Percentiles rank a stretch among this genome's conserved stretches.
phyloP scores from a whole-genome alignment of 2,113 vertebrate species.

The Menidia beryllina region DNA sequence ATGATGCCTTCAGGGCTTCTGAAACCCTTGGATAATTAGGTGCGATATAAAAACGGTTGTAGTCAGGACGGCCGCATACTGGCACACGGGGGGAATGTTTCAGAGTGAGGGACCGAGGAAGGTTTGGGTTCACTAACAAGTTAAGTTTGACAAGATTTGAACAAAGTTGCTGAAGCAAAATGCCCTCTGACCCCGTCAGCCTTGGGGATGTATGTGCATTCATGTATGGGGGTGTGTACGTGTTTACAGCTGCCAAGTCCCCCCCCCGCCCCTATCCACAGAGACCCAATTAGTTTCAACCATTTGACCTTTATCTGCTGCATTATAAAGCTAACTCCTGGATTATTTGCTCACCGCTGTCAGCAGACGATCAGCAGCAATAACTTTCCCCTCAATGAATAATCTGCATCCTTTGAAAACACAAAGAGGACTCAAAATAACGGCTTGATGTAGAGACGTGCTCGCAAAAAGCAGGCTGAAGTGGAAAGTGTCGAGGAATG shows the following conservation, averaged over 20 bases:
- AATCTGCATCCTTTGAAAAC: not conserved
- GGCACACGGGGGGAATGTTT: not conserved
- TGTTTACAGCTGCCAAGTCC: constrained; percentile 1
- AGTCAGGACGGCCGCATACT: not conserved
- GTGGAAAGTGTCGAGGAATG: not conserved
- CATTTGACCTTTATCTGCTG: rapidly evolving
- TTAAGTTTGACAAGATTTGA: constrained; percentile 4
- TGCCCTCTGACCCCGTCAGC: constrained; percentile 24
- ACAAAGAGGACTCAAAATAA: too few species aligned
- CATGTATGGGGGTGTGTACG: constrained; percentile 8
- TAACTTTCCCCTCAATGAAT: not conserved
- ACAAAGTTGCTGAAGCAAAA: constrained; percentile 33
- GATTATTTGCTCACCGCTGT: too few species aligned
- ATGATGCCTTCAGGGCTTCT: too few species aligned
- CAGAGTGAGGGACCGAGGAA: not conserved
- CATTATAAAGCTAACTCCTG: not conserved
- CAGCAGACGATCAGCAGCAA: not conserved
- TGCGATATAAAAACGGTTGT: not conserved
- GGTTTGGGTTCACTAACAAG: not conserved
- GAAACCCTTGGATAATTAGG: not conserved
- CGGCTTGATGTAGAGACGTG: too few species aligned
- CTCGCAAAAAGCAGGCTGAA: too few species aligned
- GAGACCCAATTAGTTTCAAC: not conserved
- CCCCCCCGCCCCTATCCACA: constrained; percentile 6
- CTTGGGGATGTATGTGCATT: constrained; percentile 2